Conservation (phyloP, 2,888 invertebrate species). For the Ochropleura leucogaster region DNA sequence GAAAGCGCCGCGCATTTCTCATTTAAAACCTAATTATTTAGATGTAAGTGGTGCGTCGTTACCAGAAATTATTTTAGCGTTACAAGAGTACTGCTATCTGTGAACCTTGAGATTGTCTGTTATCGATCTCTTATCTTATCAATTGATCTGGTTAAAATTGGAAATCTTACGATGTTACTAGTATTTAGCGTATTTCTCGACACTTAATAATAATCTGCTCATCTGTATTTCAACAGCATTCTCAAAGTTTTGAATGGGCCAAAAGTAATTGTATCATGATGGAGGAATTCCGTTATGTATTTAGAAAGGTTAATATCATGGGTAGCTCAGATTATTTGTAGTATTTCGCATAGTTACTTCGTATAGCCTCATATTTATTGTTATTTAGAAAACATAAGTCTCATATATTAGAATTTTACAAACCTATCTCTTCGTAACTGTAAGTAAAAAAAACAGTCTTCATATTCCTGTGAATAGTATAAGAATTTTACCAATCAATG, state of each 20-base stretch:
- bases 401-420: constrained; percentile 3
- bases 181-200: background rate
- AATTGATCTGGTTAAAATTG: constrained; percentile 33
- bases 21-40: constrained; percentile 57
- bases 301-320: background rate
- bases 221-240: constrained; percentile 16
- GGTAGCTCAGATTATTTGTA: background rate
- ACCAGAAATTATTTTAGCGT: constrained; percentile 70
- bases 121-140: constrained; percentile 54
- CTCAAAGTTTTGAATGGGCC: background rate
- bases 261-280: constrained; percentile 4
- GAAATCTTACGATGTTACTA: constrained; percentile 1
- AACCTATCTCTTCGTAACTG: background rate
- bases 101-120: constrained; percentile 49
- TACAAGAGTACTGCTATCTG: constrained; percentile 72
- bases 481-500: constrained; percentile 29
- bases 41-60: constrained; percentile 59
- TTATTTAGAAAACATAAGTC: constrained; percentile 12
- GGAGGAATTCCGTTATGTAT: background rate
- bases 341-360: constrained; percentile 8
- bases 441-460: constrained; percentile 2
- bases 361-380: constrained; percentile 6
- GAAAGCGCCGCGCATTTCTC: constrained; percentile 40
- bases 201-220: background rate
- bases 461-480: constrained; percentile 13